These are phyloP conservation scores for Dasyprocta punctata DNA, from an alignment of 2,113 vertebrate species.

Conservation along the genomic window DNA sequence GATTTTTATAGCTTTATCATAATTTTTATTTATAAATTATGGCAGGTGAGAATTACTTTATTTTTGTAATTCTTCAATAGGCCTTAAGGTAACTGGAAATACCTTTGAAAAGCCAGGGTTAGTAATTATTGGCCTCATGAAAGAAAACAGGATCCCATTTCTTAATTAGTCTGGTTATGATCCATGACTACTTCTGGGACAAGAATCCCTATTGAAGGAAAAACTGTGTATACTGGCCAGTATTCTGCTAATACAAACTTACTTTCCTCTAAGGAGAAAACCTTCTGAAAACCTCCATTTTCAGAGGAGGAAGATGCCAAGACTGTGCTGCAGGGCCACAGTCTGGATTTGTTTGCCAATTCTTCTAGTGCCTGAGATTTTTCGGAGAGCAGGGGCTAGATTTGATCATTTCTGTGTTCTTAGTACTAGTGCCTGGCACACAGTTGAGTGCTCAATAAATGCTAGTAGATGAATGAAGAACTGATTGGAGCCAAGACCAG, in stretches of 20 bases:
- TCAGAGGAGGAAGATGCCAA: neutral
- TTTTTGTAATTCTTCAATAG: neutral
- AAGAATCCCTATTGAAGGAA: neutral
- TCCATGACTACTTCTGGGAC: slow-evolving; percentile 37
- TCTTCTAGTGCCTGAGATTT: neutral
- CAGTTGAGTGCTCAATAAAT: neutral
- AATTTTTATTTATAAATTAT: slow-evolving; percentile 41
- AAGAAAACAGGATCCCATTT: slow-evolving; percentile 54
- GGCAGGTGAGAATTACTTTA: slow-evolving; percentile 13
- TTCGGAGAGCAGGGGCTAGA: neutral
- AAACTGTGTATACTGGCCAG: neutral
- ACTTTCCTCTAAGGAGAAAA: neutral
- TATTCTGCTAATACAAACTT: neutral
- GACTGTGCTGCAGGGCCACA: neutral
- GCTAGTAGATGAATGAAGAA: neutral
- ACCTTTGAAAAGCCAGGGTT: neutral
- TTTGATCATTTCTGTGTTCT: neutral
- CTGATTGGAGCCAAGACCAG: neutral
- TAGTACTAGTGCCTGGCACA: neutral
- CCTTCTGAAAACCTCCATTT: neutral
- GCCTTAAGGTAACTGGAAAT: neutral
- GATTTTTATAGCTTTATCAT: neutral
- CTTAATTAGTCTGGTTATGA: slow-evolving; percentile 49
- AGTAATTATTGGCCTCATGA: neutral
- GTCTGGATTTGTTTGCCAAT: neutral